Conservation (phyloP, 2,113 vertebrate species). For the Ceuthmochares aereus region DNA sequence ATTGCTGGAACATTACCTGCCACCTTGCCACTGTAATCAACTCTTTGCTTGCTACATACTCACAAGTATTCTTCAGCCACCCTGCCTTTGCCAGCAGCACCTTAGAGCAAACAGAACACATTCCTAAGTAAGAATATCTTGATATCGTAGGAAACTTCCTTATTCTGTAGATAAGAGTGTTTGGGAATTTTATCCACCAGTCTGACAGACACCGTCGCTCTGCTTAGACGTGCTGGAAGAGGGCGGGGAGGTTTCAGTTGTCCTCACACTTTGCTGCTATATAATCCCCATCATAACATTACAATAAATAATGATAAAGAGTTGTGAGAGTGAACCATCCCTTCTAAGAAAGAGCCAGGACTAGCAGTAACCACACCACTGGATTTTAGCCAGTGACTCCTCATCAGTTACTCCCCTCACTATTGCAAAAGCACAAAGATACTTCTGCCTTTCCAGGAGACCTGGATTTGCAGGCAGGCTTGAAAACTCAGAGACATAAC, state of each 20-base stretch:
- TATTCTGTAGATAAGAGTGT: neutral
- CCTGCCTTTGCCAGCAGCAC: neutral
- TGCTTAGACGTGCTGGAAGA: neutral
- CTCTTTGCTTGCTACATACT: neutral
- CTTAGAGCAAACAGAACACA: neutral
- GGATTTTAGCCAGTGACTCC: slow-evolving; percentile 27
- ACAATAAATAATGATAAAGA: neutral
- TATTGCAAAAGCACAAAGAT: neutral
- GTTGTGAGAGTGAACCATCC: neutral
- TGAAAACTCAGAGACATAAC: slow-evolving; percentile 3
- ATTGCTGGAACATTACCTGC: slow-evolving; percentile 59
- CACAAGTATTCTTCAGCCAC: neutral
- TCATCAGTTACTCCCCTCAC: neutral
- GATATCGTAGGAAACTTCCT: neutral
- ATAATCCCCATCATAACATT: neutral
- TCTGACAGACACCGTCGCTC: neutral
- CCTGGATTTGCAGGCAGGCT: slow-evolving; percentile 30
- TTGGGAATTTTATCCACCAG: neutral
- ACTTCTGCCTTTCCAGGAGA: slow-evolving; percentile 3
- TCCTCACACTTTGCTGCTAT: neutral
- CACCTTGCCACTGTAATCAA: neutral
- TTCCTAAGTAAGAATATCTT: neutral
- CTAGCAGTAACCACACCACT: slow-evolving; percentile 12
- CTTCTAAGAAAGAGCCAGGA: neutral
- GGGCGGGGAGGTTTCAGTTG: neutral